Conservation (phyloP, 2,888 invertebrate genomes). For the Epinotia bilunana region DNA sequence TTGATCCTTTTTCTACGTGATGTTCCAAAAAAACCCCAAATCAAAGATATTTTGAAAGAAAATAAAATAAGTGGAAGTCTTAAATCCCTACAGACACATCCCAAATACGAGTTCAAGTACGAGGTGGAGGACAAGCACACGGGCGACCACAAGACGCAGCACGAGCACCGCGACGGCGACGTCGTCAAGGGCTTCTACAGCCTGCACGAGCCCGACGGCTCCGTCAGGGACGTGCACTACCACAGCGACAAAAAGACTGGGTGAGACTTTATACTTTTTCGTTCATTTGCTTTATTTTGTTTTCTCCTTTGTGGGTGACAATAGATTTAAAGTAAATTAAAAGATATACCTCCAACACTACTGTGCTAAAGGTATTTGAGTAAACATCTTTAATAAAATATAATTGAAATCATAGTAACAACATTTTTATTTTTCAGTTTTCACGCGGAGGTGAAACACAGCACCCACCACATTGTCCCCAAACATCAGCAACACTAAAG, state of each 20-base stretch:
- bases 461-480: conserved; percentile 24
- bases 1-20: too few relatives aligned
- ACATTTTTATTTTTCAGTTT: conserved; percentile 2
- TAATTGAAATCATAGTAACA: too few relatives aligned
- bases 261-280: not conserved
- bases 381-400: too few relatives aligned
- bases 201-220: conserved; percentile 70
- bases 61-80: not conserved
- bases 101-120: conserved; percentile 48
- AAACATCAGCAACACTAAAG: conserved; percentile 6
- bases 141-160: conserved; percentile 6
- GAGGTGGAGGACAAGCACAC: conserved; percentile 7
- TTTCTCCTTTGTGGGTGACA: not conserved
- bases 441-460: conserved; percentile 24
- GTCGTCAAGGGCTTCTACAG: conserved; percentile 78
- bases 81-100: conserved; percentile 32
- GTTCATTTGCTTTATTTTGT: not conserved
- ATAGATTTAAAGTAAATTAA: too few relatives aligned
- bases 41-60: too few relatives aligned
- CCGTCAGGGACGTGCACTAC: conserved; percentile 53
- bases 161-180: conserved; percentile 63
- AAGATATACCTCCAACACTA: too few relatives aligned
- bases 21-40: too few relatives aligned
- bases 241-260: conserved; percentile 40
- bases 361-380: too few relatives aligned